Evolutionary conservation across 2,888 invertebrate species (phyloP).

Genomic region (Cheilosia vernalis): DNA sequence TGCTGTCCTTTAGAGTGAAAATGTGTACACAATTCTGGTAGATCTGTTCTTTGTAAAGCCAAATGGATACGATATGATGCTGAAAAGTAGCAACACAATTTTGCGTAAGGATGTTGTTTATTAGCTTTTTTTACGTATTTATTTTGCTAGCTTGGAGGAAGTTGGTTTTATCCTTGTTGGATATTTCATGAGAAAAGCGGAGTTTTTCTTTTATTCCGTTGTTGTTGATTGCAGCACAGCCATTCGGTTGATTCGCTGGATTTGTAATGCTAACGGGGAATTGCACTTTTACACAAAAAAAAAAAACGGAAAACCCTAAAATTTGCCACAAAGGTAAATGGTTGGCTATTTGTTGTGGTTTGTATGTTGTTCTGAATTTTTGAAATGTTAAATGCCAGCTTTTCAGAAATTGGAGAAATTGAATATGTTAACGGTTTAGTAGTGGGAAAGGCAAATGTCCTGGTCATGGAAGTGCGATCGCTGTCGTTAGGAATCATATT

Average conservation of each 20-base stretch:
- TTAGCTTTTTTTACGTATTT: background rate
- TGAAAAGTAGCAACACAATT: slow-evolving; percentile 45
- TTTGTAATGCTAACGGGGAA: slow-evolving; percentile 14
- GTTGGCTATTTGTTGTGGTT: background rate
- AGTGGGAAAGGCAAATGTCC: too few species aligned
- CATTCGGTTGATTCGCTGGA: slow-evolving; percentile 12
- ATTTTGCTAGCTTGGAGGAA: background rate
- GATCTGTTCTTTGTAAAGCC: slow-evolving; percentile 43
- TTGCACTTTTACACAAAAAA: slow-evolving; percentile 23
- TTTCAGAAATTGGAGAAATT: too few species aligned
- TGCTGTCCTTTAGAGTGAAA: slow-evolving; percentile 5
- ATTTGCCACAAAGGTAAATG: slow-evolving; percentile 24
- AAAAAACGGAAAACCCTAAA: background rate
- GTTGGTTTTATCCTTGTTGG: slow-evolving; percentile 31
- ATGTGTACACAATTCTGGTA: slow-evolving; percentile 27
- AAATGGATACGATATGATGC: slow-evolving; percentile 31
- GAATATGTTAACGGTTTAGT: too few species aligned
- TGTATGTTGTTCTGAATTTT: background rate
- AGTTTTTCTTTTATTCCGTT: background rate
- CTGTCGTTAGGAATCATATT: too few species aligned
- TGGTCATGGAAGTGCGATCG: too few species aligned
- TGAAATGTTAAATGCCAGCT: background rate
- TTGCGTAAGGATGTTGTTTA: slow-evolving; percentile 16
- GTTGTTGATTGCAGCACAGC: slow-evolving; percentile 31
- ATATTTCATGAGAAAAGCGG: slow-evolving; percentile 2